Base-by-base conservation (phyloP, 1,140 invertebrate genomes). In the Zaprionus tsacasi region DNA sequence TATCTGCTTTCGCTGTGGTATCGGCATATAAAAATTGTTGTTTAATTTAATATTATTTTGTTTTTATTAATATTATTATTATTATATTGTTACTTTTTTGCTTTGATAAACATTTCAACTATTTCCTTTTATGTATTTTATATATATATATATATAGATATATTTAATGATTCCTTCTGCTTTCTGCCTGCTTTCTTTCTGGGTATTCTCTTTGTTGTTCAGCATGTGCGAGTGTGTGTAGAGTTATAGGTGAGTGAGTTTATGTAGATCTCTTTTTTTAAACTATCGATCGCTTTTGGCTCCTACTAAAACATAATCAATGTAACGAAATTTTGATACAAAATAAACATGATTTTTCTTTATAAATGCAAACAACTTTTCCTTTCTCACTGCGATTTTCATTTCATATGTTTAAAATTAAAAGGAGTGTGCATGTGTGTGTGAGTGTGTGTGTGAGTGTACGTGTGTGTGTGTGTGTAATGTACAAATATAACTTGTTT, bases 321-420 rank as follows among this genome's bases (percentile, higher is more conserved):
- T 55, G 25, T 21, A 59, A 75, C 54, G 36, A 35, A 64, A 75
- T 75, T 75, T 75, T 64, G 72, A 75, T 75, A 75, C 72, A 75
- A 70, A 75, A 74, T 45, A 74, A 70, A 74, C 54, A 40, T 40
- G 52, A 45, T 74, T 68, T 35, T 40, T 11, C 38, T n/a, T n/a
- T 40, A n/a, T 69, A 61, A 61, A 74, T 69, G 50, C 50, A 61
- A 74, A 74, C n/a, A 45, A 61, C 56, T 38, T 33, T 38, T 45
- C 36, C 6, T 33, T 45, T 45, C 6, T 54, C 36, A 40, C 40
- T 55, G 27, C 65, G 55, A 27, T 45, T 70, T 57, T 57, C 40
- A 74, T 61, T 57, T 50, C 54, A 72, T 54, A 35, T 70, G 58
- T 4, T 58, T 70, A 36, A 73, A 54, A 68, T 48, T 57, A 52